Percentiles rank a stretch among this genome's conserved stretches.
phyloP scores from a whole-genome alignment of 2,113 vertebrate genomes.

The Pterocles orientalis region DNA sequence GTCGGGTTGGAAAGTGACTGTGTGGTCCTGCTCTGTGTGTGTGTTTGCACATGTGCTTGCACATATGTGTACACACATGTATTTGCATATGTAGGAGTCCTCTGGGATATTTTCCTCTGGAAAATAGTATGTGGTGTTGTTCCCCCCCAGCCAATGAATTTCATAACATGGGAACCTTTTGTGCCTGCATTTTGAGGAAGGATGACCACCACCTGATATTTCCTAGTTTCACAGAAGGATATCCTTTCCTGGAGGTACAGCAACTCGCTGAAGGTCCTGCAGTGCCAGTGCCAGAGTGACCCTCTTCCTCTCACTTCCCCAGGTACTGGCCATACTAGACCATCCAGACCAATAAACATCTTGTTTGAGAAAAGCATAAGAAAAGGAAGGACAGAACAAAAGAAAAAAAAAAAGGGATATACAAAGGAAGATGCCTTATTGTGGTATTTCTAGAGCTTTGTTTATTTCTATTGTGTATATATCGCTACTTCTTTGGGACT shows the following conservation, averaged over 20 bases:
- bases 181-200: not conserved
- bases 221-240: not conserved
- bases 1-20: not conserved
- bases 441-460: not conserved
- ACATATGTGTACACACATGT: rapidly evolving
- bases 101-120: not conserved
- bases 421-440: not conserved
- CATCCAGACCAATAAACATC: not conserved
- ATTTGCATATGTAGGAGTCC: rapidly evolving
- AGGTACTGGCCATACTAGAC: not conserved
- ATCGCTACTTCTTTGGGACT: not conserved
- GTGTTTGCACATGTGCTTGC: rapidly evolving
- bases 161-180: not conserved
- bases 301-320: not conserved
- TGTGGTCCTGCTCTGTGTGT: not conserved
- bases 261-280: not conserved
- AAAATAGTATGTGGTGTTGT: not conserved
- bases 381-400: not conserved
- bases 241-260: not conserved
- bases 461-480: not conserved
- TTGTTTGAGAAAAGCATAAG: not conserved
- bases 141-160: not conserved
- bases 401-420: not conserved
- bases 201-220: not conserved
- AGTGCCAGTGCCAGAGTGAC: not conserved